Conservation (phyloP, 2,797 vertebrate genomes). For the Paedocypris micromegethes region DNA sequence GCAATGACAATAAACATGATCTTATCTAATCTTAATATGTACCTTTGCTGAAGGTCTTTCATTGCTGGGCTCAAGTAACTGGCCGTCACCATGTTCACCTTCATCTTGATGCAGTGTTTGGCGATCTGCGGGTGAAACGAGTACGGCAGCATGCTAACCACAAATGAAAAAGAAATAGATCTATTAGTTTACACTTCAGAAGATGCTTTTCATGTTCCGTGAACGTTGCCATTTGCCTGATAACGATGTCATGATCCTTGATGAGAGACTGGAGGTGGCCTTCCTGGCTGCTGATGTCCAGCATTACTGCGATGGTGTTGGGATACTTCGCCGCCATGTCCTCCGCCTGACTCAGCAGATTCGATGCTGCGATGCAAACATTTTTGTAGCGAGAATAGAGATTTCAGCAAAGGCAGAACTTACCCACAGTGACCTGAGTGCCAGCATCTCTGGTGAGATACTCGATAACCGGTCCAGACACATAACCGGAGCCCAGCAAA, state of each 20-base stretch:
- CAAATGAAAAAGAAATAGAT: background rate
- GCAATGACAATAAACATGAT: no score
- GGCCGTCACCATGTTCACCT: constrained; percentile 90
- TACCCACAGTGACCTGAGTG: constrained; percentile 86
- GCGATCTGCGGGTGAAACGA: constrained; percentile 80
- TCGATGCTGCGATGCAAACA: constrained; percentile 67
- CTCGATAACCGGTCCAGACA: constrained; percentile 87
- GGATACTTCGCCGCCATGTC: constrained; percentile 75
- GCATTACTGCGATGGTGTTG: constrained; percentile 73
- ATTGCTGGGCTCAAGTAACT: constrained; percentile 89
- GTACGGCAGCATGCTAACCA: constrained; percentile 80
- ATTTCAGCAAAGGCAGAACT: constrained; percentile 39
- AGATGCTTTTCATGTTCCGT: no score
- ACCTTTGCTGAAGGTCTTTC: constrained; percentile 75
- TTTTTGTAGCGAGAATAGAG: constrained; percentile 22
- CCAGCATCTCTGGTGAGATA: constrained; percentile 82
- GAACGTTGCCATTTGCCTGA: constrained; percentile 71
- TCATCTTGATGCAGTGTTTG: constrained; percentile 83
- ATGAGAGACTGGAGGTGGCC: constrained; percentile 77
- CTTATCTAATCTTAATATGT: background rate
- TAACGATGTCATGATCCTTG: constrained; percentile 83
- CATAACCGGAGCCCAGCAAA: constrained; percentile 89
- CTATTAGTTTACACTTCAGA: no score
- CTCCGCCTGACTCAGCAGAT: constrained; percentile 78
- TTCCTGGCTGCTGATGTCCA: constrained; percentile 77